Evolutionary conservation across 2,797 vertebrate species (phyloP), one percentile per base, ranked within the genome.

Genomic region (Falco naumanni): DNA sequence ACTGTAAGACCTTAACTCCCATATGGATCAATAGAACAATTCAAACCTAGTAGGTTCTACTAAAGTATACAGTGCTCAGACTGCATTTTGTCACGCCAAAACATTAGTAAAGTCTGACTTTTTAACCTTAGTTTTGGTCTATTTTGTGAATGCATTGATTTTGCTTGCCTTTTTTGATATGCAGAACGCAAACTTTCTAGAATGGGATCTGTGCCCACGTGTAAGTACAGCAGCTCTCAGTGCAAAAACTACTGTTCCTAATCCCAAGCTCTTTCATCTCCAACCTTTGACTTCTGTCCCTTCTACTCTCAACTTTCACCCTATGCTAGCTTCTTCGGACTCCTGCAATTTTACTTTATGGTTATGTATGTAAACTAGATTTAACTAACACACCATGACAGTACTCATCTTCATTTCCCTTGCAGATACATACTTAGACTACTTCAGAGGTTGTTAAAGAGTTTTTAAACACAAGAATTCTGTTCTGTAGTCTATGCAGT

Each of bases 121-220:
- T 26, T 56, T 43, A 43, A 10, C 22, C 37, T 72, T 45, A 25
- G 11, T 12, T 66, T 82, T 79, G 7, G 13, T 48, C 25, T 26
- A 10, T 50, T 85, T 90, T 59, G 6, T 64, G 41, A 83, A 83
- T 3, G 1, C 4, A 15, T 39, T 76, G 0, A 5, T 37, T 89
- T 87, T 39, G 16, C 14, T 59, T 39, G 13, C 9, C 7, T 34
- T 64, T 95, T 92, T 31, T 39, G 7, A 22, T n/a, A 28, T 6
- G 25, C 11, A 75, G 26, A 66, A 66, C 12, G 16, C 20, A 48
- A 56, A 64, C 4, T 75, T 89, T 50, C 45, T 20, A 19, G 57
- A 61, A 54, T 2, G 4, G 43, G 25, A 39, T 37, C 37, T 45
- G 4, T 20, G 26, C 11, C 21, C 15, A 50, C 2, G 1, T 1